A percentile compares a stretch with the other conserved stretches of the same genome.
phyloP scores from a whole-genome alignment of 2,888 invertebrate genomes.

The Orgyia antiqua region DNA sequence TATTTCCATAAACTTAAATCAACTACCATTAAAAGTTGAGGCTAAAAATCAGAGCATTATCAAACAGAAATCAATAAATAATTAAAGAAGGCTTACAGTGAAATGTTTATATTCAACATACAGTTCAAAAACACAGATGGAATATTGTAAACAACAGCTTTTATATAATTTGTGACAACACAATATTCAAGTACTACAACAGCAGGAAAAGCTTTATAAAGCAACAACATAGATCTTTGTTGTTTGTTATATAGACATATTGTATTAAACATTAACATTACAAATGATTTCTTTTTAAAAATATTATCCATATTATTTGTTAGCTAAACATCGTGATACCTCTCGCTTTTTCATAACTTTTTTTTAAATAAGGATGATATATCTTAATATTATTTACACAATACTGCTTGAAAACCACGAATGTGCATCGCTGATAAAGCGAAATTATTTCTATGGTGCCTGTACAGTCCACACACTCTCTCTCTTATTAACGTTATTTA shows the following conservation, averaged over 20 bases:
- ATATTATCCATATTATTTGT: conserved; percentile 51
- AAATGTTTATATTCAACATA: conserved; percentile 15
- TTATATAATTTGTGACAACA: conserved; percentile 57
- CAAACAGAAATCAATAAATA: conserved; percentile 40
- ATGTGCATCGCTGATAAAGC: conserved; percentile 45
- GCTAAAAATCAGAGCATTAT: conserved; percentile 35
- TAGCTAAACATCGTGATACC: conserved; percentile 52
- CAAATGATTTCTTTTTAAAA: conserved; percentile 47
- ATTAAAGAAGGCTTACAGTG: conserved; percentile 17
- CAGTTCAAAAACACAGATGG: conserved; percentile 8
- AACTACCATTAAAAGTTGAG: conserved; percentile 42
- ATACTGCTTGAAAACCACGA: conserved; percentile 58
- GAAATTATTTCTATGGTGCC: conserved; percentile 32
- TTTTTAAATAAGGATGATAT: conserved; percentile 52
- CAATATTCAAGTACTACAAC: conserved; percentile 38
- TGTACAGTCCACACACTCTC: conserved; percentile 35
- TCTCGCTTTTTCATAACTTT: conserved; percentile 42
- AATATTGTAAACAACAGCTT: conserved; percentile 8
- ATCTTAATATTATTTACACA: conserved; percentile 61
- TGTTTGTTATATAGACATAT: conserved; percentile 24
- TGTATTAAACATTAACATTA: conserved; percentile 54
- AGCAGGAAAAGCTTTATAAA: conserved; percentile 37
- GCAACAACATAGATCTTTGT: conserved; percentile 31
- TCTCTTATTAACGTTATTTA: conserved; percentile 53
- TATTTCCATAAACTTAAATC: conserved; percentile 41